These are phyloP conservation scores for Campoletis raptor DNA, from an alignment of 2,888 invertebrate genomes.

Conservation along the genomic window DNA sequence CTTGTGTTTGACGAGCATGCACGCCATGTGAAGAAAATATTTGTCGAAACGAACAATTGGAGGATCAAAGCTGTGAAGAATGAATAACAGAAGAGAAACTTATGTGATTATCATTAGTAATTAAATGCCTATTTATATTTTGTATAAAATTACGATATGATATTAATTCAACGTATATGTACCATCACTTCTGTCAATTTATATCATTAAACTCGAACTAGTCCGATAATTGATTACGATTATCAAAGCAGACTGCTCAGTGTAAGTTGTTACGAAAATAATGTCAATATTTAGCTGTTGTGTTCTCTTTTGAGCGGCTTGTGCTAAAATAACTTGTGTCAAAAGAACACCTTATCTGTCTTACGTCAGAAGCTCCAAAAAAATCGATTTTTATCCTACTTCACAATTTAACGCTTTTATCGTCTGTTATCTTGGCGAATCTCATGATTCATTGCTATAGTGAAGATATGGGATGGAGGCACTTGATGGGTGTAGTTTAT, in stretches of 20 bases:
- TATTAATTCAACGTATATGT: neutral
- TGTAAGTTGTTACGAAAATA: neutral
- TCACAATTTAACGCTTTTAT: slow-evolving; percentile 21
- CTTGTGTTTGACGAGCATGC: neutral
- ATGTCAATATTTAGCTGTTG: neutral
- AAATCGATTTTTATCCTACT: slow-evolving; percentile 5
- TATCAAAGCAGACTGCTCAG: neutral
- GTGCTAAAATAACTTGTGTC: neutral
- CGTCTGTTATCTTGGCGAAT: slow-evolving; percentile 19
- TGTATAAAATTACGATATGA: neutral
- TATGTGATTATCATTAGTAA: neutral
- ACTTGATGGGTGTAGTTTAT: neutral
- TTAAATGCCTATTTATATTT: neutral
- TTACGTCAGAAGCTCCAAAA: neutral
- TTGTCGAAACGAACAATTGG: neutral
- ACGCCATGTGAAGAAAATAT: neutral
- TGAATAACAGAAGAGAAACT: neutral
- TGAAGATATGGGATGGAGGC: neutral
- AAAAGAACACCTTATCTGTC: neutral
- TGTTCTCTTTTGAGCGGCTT: neutral
- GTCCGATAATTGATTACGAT: neutral
- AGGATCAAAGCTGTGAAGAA: neutral
- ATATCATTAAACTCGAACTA: neutral
- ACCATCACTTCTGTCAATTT: neutral
- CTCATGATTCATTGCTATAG: neutral